These are phyloP conservation scores for Eupithecia abbreviata DNA, from an alignment of 2,888 invertebrate genomes.

Conservation along the genomic window DNA sequence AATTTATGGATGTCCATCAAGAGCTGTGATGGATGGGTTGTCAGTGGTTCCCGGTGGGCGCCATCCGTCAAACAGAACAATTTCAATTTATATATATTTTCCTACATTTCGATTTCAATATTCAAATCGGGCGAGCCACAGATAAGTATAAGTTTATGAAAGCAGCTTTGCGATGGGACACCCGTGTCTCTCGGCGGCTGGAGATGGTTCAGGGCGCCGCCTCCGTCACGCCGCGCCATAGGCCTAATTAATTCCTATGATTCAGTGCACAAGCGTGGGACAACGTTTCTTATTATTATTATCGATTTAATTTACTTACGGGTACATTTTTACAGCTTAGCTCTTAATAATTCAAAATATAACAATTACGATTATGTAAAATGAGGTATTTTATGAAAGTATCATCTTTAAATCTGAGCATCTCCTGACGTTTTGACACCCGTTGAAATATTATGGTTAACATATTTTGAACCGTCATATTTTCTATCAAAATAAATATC, in stretches of 20 bases:
- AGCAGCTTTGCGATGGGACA: neutral
- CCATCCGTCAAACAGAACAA: slow-evolving; percentile 28
- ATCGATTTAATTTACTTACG: neutral
- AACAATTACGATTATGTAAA: too few relatives aligned
- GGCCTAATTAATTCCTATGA: too few relatives aligned
- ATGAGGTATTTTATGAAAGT: too few relatives aligned
- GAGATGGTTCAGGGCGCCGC: neutral
- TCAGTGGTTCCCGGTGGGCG: slow-evolving; percentile 21
- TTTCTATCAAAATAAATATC: neutral
- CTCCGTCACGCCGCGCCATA: too few relatives aligned
- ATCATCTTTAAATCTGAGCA: neutral
- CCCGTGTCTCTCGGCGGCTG: neutral
- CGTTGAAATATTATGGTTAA: neutral
- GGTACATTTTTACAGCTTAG: neutral
- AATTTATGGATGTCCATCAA: slow-evolving; percentile 33
- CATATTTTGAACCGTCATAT: neutral
- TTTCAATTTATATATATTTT: slow-evolving; percentile 31
- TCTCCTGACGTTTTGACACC: neutral
- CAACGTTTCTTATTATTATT: neutral
- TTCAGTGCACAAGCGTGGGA: neutral
- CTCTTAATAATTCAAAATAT: too few relatives aligned
- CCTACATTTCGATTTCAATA: slow-evolving; percentile 26
- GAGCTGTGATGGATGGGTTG: slow-evolving; percentile 32
- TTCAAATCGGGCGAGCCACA: slow-evolving; percentile 25
- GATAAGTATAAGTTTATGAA: slow-evolving; percentile 7